These are phyloP conservation scores for Toxotes jaculatrix DNA, from an alignment of 2,113 vertebrate genomes.

Conservation along the genomic window DNA sequence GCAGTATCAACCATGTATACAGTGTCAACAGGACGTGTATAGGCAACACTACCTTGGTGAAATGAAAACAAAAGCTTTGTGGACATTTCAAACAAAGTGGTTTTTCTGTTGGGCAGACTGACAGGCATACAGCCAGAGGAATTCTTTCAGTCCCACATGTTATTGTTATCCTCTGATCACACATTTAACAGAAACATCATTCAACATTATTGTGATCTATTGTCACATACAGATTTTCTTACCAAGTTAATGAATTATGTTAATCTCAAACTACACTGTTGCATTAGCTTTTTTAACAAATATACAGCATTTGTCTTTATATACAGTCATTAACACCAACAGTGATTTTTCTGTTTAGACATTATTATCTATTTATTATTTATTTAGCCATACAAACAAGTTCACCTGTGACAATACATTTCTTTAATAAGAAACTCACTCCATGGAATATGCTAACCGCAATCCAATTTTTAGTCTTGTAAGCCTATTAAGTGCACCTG, in stretches of 20 bases:
- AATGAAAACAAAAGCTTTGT: constrained; percentile 82
- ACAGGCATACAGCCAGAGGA: constrained; percentile 22
- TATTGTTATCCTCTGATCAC: constrained; percentile 16
- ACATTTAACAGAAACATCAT: constrained; percentile 2
- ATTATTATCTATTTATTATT: constrained; percentile 8
- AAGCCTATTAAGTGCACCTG: constrained; percentile 72
- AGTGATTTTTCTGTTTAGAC: background rate
- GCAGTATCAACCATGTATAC: constrained; percentile 75
- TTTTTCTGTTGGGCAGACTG: constrained; percentile 45
- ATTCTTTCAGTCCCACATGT: constrained; percentile 9
- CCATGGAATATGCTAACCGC: constrained; percentile 54
- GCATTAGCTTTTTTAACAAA: constrained; percentile 8
- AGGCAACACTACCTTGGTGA: constrained; percentile 77
- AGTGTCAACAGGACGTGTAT: constrained; percentile 85
- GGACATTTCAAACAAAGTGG: constrained; percentile 82
- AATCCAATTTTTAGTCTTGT: constrained; percentile 62
- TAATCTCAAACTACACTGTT: background rate
- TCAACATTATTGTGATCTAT: background rate
- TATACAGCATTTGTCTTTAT: background rate
- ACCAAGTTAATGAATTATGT: background rate
- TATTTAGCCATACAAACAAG: background rate
- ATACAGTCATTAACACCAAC: no score
- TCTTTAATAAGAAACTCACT: constrained; percentile 64
- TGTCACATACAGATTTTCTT: constrained; percentile 4
- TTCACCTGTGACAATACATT: constrained; percentile 41